phyloP scores from a whole-genome alignment of 2,797 vertebrate genomes.

The Micropoecilia bifurca region DNA sequence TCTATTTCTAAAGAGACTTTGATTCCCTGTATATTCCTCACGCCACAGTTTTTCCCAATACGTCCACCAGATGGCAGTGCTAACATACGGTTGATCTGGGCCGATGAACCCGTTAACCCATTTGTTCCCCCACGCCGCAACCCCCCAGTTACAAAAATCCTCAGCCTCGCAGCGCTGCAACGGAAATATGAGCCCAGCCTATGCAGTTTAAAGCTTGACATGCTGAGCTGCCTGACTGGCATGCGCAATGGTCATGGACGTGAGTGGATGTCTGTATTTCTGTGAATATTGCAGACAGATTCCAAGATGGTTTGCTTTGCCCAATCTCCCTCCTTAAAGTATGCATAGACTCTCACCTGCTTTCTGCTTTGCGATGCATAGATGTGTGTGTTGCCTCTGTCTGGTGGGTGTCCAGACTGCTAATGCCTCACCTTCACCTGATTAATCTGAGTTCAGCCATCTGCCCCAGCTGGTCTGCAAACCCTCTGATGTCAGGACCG shows the following conservation, averaged over 20 bases:
- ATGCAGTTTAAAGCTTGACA: constrained; percentile 53
- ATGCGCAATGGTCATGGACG: constrained; percentile 23
- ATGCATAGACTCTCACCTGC: constrained; percentile 11
- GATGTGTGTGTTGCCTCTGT: constrained; percentile 36
- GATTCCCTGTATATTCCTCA: not conserved
- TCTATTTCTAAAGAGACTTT: not conserved
- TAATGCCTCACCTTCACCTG: constrained; percentile 67
- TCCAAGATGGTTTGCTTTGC: not conserved
- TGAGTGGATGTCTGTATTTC: constrained; percentile 14
- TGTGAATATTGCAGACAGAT: constrained; percentile 4
- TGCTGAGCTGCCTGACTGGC: constrained; percentile 31
- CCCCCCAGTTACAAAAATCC: constrained; percentile 45
- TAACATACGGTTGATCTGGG: constrained; percentile 13
- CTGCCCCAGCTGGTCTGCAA: constrained; percentile 69
- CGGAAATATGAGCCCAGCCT: constrained; percentile 48
- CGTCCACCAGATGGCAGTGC: constrained; percentile 69
- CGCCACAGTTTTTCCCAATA: not conserved
- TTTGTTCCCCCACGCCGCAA: constrained; percentile 17
- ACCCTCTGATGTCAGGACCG: constrained; percentile 61
- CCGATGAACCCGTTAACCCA: constrained; percentile 65
- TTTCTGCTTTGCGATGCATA: constrained; percentile 19
- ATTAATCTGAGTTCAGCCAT: constrained; percentile 74
- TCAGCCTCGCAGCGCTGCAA: constrained; percentile 42
- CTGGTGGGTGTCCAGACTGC: constrained; percentile 62
- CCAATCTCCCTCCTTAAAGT: constrained; percentile 26